phyloP scores from a whole-genome alignment of 2,113 vertebrate genomes.

The Zosterops hypoxanthus region DNA sequence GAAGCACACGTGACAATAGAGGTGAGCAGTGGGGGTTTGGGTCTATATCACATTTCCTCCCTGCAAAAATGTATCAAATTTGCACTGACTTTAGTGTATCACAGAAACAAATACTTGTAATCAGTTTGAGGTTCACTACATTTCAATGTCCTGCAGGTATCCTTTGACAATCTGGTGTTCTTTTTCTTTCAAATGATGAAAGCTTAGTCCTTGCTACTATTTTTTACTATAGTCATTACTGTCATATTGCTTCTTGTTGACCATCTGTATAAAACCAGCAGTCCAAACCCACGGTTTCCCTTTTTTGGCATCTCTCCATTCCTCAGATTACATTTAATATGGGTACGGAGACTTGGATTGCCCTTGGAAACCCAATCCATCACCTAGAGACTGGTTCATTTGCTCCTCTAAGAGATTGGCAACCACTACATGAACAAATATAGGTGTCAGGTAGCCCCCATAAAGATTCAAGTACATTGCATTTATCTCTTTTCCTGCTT shows the following conservation, averaged over 20 bases:
- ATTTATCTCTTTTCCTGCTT: background rate
- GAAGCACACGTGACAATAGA: fast-evolving
- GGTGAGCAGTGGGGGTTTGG: fast-evolving
- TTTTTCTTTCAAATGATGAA: background rate
- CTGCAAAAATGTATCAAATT: background rate
- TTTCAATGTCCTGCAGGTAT: background rate
- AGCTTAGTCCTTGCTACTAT: background rate
- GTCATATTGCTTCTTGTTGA: background rate
- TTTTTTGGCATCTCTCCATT: background rate
- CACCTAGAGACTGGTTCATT: background rate
- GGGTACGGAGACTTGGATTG: background rate
- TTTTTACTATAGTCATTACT: background rate
- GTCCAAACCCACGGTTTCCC: background rate
- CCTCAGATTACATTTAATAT: background rate
- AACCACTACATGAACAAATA: background rate
- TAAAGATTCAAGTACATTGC: fast-evolving
- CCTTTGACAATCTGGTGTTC: background rate
- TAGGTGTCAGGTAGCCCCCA: background rate
- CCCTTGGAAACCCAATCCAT: background rate
- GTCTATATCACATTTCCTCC: fast-evolving
- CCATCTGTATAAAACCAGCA: background rate
- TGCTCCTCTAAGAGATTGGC: background rate
- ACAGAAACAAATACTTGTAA: background rate
- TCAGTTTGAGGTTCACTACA: background rate
- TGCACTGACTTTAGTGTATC: background rate